Evolutionary conservation across 1,140 invertebrate species (phyloP).

Genomic region (Sminthurinus signatus): DNA sequence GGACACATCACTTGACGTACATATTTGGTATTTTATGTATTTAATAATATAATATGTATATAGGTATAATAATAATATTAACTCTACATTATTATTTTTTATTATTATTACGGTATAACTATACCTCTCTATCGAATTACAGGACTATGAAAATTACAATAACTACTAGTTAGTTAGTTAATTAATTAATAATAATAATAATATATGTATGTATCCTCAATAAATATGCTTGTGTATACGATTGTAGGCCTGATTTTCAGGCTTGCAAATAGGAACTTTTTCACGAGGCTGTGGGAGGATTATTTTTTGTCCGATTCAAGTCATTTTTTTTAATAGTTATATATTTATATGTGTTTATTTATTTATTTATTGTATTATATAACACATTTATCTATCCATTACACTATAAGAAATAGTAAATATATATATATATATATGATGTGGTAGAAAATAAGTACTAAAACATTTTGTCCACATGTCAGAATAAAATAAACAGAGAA

Average conservation of each 20-base stretch:
- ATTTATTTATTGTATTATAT: background rate
- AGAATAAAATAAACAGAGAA: no score
- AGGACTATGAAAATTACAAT: slow-evolving; percentile 40
- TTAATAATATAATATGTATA: no score
- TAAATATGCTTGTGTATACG: slow-evolving; percentile 41
- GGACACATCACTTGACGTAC: slow-evolving; percentile 35
- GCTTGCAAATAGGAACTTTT: slow-evolving; percentile 39
- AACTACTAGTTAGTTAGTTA: slow-evolving; percentile 27
- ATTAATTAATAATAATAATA: no score
- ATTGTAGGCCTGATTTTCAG: slow-evolving; percentile 34
- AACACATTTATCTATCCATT: background rate
- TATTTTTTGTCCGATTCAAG: slow-evolving; percentile 26
- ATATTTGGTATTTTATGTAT: slow-evolving; percentile 24
- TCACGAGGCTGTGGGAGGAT: slow-evolving; percentile 38
- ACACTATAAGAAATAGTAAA: no score
- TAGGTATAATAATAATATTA: slow-evolving; percentile 18
- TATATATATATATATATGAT: no score
- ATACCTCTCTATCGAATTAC: slow-evolving; percentile 26
- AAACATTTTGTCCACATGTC: no score
- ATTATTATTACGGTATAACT: slow-evolving; percentile 19
- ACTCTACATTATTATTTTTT: no score
- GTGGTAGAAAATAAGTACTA: no score
- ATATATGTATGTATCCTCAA: slow-evolving; percentile 35
- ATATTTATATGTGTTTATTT: background rate
- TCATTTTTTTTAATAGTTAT: slow-evolving; percentile 1